These are phyloP conservation scores for Ectobius pallidus DNA, from an alignment of 2,888 invertebrate genomes.

Conservation along the genomic window DNA sequence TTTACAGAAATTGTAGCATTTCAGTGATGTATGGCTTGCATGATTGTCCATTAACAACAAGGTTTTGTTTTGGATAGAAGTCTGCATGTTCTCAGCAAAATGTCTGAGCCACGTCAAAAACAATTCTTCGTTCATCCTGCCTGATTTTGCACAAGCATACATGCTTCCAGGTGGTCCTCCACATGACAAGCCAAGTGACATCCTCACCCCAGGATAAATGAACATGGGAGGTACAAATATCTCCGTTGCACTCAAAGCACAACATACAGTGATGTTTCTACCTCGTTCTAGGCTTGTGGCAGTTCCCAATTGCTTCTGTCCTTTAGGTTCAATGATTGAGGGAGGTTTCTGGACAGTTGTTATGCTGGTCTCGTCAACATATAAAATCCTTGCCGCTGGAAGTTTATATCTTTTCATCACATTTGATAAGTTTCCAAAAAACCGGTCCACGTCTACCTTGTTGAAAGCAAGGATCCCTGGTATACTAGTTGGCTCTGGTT, in stretches of 20 bases:
- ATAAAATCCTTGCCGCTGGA: slow-evolving; percentile 49
- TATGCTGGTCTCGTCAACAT: slow-evolving; percentile 55
- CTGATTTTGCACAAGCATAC: slow-evolving; percentile 48
- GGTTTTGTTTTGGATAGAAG: slow-evolving; percentile 9
- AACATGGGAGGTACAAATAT: slow-evolving; percentile 56
- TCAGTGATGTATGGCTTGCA: slow-evolving; percentile 24
- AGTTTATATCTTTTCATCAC: slow-evolving; percentile 46
- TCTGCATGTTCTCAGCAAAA: slow-evolving; percentile 24
- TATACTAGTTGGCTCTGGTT: slow-evolving; percentile 49
- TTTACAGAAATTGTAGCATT: slow-evolving; percentile 25
- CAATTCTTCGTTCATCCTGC: slow-evolving; percentile 42
- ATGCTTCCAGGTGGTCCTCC: slow-evolving; percentile 53
- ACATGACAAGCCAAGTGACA: slow-evolving; percentile 52
- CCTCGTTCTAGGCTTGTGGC: slow-evolving; percentile 54
- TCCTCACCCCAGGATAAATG: slow-evolving; percentile 51
- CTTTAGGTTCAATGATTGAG: slow-evolving; percentile 51
- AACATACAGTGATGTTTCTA: slow-evolving; percentile 53
- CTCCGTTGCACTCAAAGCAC: slow-evolving; percentile 53
- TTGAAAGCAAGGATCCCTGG: slow-evolving; percentile 48
- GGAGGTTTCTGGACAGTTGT: slow-evolving; percentile 52
- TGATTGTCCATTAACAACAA: slow-evolving; percentile 39
- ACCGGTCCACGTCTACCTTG: slow-evolving; percentile 45
- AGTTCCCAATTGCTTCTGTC: slow-evolving; percentile 53
- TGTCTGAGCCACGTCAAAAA: slow-evolving; percentile 31
- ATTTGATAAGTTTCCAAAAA: slow-evolving; percentile 46